Percentiles rank a stretch among this genome's conserved stretches.
phyloP scores from a whole-genome alignment of 2,113 vertebrate genomes.

The Syngnathoides biaculeatus region DNA sequence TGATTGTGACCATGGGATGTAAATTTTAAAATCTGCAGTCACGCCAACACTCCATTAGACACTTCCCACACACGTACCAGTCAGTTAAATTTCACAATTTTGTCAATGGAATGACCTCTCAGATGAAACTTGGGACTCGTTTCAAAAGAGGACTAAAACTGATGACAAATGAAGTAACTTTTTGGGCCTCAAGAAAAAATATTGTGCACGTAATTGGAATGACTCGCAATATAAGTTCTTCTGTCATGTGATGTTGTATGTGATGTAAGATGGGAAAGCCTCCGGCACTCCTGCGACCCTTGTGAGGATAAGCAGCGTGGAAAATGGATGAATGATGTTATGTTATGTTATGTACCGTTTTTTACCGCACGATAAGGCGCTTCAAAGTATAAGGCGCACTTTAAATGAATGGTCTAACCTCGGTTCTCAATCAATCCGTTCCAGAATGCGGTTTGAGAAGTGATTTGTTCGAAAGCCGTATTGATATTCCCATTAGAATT shows the following conservation, averaged over 20 bases:
- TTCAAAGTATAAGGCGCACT: too few species aligned
- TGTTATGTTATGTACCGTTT: neutral
- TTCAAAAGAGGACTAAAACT: neutral
- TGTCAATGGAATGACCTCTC: conserved; percentile 8
- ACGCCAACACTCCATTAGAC: conserved; percentile 4
- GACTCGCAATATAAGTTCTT: conserved; percentile 23
- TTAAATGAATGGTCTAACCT: too few species aligned
- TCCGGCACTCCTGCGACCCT: too few species aligned
- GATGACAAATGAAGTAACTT: conserved; percentile 20
- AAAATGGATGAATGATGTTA: too few species aligned
- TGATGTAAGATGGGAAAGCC: too few species aligned
- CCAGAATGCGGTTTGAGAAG: too few species aligned
- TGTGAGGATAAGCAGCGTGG: too few species aligned
- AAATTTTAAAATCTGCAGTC: neutral
- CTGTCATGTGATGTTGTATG: too few species aligned
- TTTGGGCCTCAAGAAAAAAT: conserved; percentile 16
- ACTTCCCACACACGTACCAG: neutral
- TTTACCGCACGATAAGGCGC: too few species aligned
- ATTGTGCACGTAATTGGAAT: conserved; percentile 12
- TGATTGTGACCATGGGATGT: neutral
- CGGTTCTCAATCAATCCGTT: too few species aligned
- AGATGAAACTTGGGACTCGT: conserved; percentile 3
- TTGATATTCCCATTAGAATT: too few species aligned
- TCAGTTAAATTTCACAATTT: conserved; percentile 11
- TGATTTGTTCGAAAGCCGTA: too few species aligned